Evolutionary conservation across 1,140 invertebrate genomes (phyloP).

Genomic region (Batillaria attramentaria): DNA sequence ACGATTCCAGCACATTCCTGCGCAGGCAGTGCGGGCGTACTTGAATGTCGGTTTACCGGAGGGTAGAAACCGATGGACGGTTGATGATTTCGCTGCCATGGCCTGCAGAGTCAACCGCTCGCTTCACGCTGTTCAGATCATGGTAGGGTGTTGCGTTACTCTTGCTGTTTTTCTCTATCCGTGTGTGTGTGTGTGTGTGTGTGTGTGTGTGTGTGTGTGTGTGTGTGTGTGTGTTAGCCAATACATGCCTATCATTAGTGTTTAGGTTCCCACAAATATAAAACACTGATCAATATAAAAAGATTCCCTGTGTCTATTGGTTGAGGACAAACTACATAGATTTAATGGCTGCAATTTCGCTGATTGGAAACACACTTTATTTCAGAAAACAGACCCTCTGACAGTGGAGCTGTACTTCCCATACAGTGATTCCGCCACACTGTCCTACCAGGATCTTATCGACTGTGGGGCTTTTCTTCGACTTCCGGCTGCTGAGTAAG

Average conservation of each 20-base stretch:
- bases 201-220: neutral
- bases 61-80: neutral
- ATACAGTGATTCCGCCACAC: neutral
- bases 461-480: too few species aligned
- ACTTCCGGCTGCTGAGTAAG: too few species aligned
- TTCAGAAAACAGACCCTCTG: conserved; percentile 21
- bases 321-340: neutral
- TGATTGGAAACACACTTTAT: too few species aligned
- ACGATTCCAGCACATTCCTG: conserved; percentile 8
- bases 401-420: conserved; percentile 19
- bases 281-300: too few species aligned
- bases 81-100: conserved; percentile 1
- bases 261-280: neutral
- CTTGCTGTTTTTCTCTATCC: too few species aligned
- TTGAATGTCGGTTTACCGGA: neutral
- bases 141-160: neutral
- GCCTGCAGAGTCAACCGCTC: neutral
- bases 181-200: too few species aligned
- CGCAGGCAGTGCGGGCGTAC: conserved; percentile 23
- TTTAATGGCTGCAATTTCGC: neutral
- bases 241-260: neutral
- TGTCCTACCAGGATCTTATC: conserved; percentile 14
- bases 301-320: neutral
- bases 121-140: conserved; percentile 1
- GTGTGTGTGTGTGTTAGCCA: too few species aligned